A percentile compares a stretch with the other conserved stretches of the same genome.
These are phyloP conservation scores for Maniola jurtina DNA, from an alignment of 1,140 invertebrate genomes.

Conservation along the genomic window DNA sequence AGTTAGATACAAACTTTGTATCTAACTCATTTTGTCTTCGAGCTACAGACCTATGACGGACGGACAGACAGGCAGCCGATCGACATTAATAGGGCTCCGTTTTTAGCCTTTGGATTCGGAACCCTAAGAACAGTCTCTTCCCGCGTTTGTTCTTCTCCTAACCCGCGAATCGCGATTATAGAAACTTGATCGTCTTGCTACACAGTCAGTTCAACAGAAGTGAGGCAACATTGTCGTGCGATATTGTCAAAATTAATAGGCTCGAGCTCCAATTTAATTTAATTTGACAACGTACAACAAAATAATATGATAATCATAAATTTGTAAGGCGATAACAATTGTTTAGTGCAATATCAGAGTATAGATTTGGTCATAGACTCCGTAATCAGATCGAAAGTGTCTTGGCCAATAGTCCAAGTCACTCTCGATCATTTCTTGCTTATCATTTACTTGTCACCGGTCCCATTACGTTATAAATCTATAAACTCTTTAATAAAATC, in stretches of 20 bases:
- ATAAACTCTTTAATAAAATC: no score
- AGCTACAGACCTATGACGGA: no score
- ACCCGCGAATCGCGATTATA: no score
- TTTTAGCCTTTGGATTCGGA: no score
- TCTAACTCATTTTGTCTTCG: no score
- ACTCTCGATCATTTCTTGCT: neutral
- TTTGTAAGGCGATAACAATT: neutral
- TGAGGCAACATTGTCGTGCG: neutral
- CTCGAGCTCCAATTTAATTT: conserved; percentile 1
- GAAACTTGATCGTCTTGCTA: no score
- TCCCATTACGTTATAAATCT: no score
- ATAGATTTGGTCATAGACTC: neutral
- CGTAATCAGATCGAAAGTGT: conserved; percentile 2
- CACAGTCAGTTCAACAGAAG: neutral
- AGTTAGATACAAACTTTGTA: no score
- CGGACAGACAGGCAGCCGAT: no score
- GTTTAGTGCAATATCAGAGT: neutral
- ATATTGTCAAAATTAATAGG: conserved; percentile 5
- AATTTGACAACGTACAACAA: conserved; percentile 5
- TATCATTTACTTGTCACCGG: conserved; percentile 1
- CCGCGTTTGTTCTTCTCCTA: no score
- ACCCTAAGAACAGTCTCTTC: no score
- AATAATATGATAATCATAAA: conserved; percentile 10
- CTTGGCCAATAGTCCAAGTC: conserved; percentile 1
- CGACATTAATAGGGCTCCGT: no score